Conservation (phyloP, 2,888 invertebrate species). For the Poecilobothrus nobilitatus region DNA sequence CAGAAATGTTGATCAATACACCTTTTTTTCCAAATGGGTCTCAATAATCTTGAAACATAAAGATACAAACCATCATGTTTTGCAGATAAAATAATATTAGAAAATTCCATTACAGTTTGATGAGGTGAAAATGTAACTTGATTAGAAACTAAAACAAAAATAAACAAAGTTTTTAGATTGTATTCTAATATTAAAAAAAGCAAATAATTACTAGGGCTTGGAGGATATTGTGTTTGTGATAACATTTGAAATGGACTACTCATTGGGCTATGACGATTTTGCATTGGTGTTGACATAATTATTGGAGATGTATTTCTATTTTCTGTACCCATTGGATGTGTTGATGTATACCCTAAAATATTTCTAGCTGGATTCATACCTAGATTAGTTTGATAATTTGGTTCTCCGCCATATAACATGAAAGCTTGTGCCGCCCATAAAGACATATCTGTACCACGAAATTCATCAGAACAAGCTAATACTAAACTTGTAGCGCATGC, state of each 20-base stretch:
- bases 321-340: background rate
- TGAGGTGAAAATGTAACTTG: slow-evolving; percentile 21
- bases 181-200: slow-evolving; percentile 7
- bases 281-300: slow-evolving; percentile 41
- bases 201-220: slow-evolving; percentile 42
- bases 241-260: slow-evolving; percentile 28
- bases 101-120: slow-evolving; percentile 28
- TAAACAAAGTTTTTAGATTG: slow-evolving; percentile 18
- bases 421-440: slow-evolving; percentile 89
- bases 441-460: slow-evolving; percentile 56
- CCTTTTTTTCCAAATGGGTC: slow-evolving; percentile 79
- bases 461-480: slow-evolving; percentile 64
- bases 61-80: slow-evolving; percentile 92
- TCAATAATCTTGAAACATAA: slow-evolving; percentile 77
- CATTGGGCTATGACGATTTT: slow-evolving; percentile 33
- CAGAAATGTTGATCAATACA: slow-evolving; percentile 63
- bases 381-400: slow-evolving; percentile 35
- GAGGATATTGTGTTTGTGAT: slow-evolving; percentile 37
- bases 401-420: slow-evolving; percentile 83
- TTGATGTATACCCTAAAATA: background rate
- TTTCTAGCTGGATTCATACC: slow-evolving; percentile 7
- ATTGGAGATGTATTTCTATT: slow-evolving; percentile 30
- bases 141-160: slow-evolving; percentile 15
- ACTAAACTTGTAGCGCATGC: slow-evolving; percentile 83
- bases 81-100: slow-evolving; percentile 53